A percentile compares a stretch with the other conserved stretches of the same genome.
Evolutionary conservation across 2,888 invertebrate species (phyloP).

Genomic region (Drosophila kambysellisi): DNA sequence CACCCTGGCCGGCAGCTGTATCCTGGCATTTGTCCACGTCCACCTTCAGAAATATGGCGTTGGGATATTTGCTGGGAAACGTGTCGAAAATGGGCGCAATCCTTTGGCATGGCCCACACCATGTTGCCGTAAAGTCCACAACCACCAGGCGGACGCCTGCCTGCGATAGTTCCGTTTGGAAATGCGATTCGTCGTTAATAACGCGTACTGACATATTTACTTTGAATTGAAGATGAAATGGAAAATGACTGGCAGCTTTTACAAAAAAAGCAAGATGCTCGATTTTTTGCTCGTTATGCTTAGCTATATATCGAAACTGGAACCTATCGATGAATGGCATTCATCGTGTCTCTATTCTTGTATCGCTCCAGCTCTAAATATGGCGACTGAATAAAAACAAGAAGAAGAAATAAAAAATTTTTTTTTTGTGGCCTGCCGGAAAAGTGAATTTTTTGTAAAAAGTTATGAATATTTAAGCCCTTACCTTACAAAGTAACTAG

Average conservation of each 20-base stretch:
- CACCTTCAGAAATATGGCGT: conserved; percentile 96
- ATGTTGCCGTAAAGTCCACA: conserved; percentile 97
- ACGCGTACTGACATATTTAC: conserved; percentile 82
- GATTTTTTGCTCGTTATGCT: conserved; percentile 5
- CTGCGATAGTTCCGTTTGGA: conserved; percentile 92
- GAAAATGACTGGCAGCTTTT: conserved; percentile 62
- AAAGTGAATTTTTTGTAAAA: conserved; percentile 48
- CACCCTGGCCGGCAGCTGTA: conserved; percentile 94
- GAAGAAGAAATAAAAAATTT: conserved; percentile 59
- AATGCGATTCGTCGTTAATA: conserved; percentile 88
- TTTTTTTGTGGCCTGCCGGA: conserved; percentile 50
- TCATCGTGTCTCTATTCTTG: conserved; percentile 1
- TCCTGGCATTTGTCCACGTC: conserved; percentile 95
- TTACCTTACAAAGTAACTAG: conserved; percentile 45
- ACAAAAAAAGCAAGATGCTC: conserved; percentile 31
- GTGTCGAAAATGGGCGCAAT: conserved; percentile 97
- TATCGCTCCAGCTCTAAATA: conserved; percentile 49
- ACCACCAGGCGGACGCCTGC: conserved; percentile 96
- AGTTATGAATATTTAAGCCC: conserved; percentile 36
- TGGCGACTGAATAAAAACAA: conserved; percentile 64
- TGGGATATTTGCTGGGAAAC: conserved; percentile 93
- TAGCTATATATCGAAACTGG: conserved; percentile 7
- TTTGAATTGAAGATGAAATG: conserved; percentile 39
- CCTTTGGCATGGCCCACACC: conserved; percentile 98
- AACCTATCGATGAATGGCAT: conserved; percentile 31